phyloP scores from a whole-genome alignment of 2,113 vertebrate genomes.

The Penelope pileata region DNA sequence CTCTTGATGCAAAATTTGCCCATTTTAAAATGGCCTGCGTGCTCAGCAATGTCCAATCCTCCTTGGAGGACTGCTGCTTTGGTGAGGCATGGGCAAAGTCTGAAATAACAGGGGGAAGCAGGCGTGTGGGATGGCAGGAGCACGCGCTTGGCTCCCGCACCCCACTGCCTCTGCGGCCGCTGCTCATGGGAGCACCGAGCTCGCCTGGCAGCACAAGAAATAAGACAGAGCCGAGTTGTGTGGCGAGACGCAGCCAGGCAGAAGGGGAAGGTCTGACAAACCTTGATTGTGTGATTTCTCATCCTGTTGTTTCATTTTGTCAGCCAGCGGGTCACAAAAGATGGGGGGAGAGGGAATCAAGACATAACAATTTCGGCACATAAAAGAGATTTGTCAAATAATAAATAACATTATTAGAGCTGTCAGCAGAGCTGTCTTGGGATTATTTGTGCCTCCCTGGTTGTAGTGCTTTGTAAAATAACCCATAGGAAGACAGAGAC shows the following conservation, averaged over 20 bases:
- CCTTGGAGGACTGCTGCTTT: neutral
- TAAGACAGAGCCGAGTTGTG: neutral
- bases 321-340: neutral
- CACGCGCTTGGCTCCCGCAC: neutral
- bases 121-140: neutral
- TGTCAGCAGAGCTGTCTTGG: constrained; percentile 23
- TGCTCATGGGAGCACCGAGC: neutral
- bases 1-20: neutral
- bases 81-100: neutral
- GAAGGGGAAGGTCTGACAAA: neutral
- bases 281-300: constrained; percentile 19
- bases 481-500: neutral
- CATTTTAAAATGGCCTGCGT: neutral
- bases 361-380: neutral
- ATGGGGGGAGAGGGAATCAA: neutral
- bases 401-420: constrained; percentile 49
- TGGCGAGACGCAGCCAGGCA: rapidly evolving
- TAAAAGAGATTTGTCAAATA: constrained; percentile 46
- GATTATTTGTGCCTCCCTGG: constrained; percentile 32
- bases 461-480: constrained; percentile 26
- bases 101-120: neutral
- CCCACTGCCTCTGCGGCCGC: neutral
- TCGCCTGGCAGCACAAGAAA: constrained; percentile 21
- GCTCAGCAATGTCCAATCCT: no score
- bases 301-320: constrained; percentile 25